Evolutionary conservation across 1,140 invertebrate species (phyloP).

Genomic region (Drosophila carrolli): DNA sequence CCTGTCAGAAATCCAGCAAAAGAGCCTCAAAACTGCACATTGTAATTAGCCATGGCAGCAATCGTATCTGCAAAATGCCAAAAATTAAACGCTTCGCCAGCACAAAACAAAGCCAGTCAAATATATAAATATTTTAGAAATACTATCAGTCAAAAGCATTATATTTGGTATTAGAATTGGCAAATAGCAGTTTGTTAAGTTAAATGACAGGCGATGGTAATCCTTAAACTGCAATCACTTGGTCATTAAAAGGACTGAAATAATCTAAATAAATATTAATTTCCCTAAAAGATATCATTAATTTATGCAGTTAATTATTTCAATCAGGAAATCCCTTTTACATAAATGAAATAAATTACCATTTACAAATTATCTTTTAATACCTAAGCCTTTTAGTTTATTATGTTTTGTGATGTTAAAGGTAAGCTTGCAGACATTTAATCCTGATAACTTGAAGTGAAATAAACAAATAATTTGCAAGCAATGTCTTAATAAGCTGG

Average conservation of each 20-base stretch:
- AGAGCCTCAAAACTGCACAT: conserved; percentile 35
- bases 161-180: conserved; percentile 6
- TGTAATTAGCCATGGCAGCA: conserved; percentile 70
- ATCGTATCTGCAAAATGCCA: conserved; percentile 42
- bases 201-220: background rate
- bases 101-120: conserved; percentile 38
- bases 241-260: too few species aligned
- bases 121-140: conserved; percentile 28
- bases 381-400: background rate
- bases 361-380: background rate
- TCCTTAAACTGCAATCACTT: too few species aligned
- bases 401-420: too few species aligned
- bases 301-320: too few species aligned
- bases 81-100: conserved; percentile 46
- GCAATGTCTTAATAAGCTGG: conserved; percentile 1
- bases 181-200: conserved; percentile 13
- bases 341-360: too few species aligned
- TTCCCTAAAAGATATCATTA: too few species aligned
- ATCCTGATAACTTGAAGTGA: background rate
- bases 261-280: too few species aligned
- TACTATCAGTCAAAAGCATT: conserved; percentile 3
- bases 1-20: conserved; percentile 63
- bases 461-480: background rate
- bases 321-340: too few species aligned
- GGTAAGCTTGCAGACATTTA: too few species aligned